These are phyloP conservation scores for Drosophila pachea DNA, from an alignment of 1,140 invertebrate genomes.

Conservation along the genomic window DNA sequence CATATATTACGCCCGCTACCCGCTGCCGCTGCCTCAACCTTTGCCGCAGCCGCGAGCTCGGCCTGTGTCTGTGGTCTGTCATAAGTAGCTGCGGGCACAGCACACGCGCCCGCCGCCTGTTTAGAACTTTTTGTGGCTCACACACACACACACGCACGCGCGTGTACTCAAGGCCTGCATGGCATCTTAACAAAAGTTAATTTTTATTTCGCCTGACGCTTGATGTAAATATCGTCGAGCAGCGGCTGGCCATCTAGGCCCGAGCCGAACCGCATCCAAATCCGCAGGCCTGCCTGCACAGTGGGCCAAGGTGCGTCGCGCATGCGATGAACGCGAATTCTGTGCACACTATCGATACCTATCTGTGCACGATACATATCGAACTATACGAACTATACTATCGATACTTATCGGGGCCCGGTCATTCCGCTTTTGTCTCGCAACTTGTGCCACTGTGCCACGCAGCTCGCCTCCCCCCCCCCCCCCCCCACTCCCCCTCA, in stretches of 20 bases:
- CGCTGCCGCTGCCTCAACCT: no score
- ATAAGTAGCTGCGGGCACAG: slow-evolving; percentile 50
- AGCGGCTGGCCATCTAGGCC: slow-evolving; percentile 37
- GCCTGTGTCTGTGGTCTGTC: slow-evolving; percentile 1
- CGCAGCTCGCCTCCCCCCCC: slow-evolving; percentile 52
- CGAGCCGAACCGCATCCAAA: slow-evolving; percentile 22
- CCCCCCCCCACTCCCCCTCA: slow-evolving; percentile 34
- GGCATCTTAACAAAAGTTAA: slow-evolving; percentile 48
- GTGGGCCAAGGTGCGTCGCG: slow-evolving; percentile 10
- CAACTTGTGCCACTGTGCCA: slow-evolving; percentile 50
- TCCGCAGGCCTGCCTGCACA: slow-evolving; percentile 28
- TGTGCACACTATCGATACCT: no score
- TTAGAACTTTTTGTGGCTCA: slow-evolving; percentile 33
- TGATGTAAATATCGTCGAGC: slow-evolving; percentile 52
- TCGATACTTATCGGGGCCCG: no score
- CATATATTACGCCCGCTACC: no score
- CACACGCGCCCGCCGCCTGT: slow-evolving; percentile 38
- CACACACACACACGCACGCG: slow-evolving; percentile 20
- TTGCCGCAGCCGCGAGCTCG: neutral
- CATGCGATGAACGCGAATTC: no score
- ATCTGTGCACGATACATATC: no score
- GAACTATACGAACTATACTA: no score
- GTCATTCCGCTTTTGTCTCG: neutral
- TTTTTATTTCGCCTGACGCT: slow-evolving; percentile 47
- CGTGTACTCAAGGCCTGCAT: slow-evolving; percentile 11